phyloP scores from a whole-genome alignment of 2,888 invertebrate species.

The Drosophila sordidula region DNA sequence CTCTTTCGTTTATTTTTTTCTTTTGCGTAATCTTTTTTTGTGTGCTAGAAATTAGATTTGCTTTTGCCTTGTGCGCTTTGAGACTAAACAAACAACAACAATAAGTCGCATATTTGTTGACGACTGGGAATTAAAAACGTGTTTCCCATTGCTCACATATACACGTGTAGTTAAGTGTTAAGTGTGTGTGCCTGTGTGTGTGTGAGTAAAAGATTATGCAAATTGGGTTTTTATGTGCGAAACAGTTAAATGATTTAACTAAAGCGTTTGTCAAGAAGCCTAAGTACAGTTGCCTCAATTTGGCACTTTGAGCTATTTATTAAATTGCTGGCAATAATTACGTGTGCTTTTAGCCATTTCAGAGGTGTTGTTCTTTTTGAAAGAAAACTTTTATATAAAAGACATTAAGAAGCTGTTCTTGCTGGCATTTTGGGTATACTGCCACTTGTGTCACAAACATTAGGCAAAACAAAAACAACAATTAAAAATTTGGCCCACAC shows the following conservation, averaged over 20 bases:
- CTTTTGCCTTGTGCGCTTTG: constrained; percentile 51
- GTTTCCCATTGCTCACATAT: constrained; percentile 34
- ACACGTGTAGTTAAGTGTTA: constrained; percentile 3
- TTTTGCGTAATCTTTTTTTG: constrained; percentile 56
- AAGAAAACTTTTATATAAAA: not conserved
- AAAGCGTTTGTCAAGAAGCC: constrained; percentile 14
- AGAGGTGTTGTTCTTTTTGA: constrained; percentile 2
- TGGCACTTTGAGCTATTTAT: constrained; percentile 32
- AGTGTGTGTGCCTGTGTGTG: constrained; percentile 5
- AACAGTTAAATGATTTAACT: constrained; percentile 52
- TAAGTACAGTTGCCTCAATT: constrained; percentile 30
- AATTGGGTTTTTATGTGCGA: constrained; percentile 51
- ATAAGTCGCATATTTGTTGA: constrained; percentile 53
- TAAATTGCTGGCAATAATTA: constrained; percentile 42
- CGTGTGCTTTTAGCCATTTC: constrained; percentile 2
- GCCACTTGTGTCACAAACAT: not conserved
- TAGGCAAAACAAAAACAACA: not conserved
- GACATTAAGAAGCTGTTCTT: constrained; percentile 2
- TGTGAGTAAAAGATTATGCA: constrained; percentile 33
- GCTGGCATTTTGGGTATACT: not conserved
- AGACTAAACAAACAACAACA: constrained; percentile 49
- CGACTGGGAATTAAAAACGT: constrained; percentile 75
- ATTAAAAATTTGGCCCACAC: not conserved
- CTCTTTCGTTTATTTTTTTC: constrained; percentile 44
- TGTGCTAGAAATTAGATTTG: constrained; percentile 73